A percentile compares a stretch with the other conserved stretches of the same genome.
These are phyloP conservation scores for Zaprionus tsacasi DNA, from an alignment of 1,140 invertebrate species.

Conservation along the genomic window DNA sequence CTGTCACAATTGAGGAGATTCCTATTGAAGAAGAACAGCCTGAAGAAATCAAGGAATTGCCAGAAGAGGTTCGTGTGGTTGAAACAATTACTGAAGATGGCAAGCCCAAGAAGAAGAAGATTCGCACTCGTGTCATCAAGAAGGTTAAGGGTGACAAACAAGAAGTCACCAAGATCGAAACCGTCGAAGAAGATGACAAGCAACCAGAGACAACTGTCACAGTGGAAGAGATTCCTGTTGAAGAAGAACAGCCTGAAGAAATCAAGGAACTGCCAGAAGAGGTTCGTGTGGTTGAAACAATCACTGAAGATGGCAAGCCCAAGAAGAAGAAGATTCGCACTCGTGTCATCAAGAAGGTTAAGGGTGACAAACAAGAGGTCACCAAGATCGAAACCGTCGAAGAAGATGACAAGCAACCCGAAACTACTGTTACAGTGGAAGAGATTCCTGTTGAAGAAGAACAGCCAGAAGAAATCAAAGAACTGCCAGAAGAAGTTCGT, in stretches of 20 bases:
- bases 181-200: conserved; percentile 82
- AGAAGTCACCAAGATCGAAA: conserved; percentile 79
- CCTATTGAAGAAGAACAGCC: conserved; percentile 50
- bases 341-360: conserved; percentile 69
- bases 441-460: conserved; percentile 40
- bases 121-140: conserved; percentile 65
- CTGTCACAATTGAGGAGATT: conserved; percentile 56
- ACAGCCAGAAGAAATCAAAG: conserved; percentile 30
- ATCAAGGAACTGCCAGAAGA: conserved; percentile 38
- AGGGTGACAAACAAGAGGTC: conserved; percentile 73
- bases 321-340: conserved; percentile 58
- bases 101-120: conserved; percentile 38
- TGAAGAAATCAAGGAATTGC: conserved; percentile 34
- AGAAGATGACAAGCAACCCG: conserved; percentile 79
- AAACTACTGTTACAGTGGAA: conserved; percentile 69
- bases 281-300: conserved; percentile 26
- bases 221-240: conserved; percentile 47
- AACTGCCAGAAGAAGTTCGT: conserved; percentile 39
- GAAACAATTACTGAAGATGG: conserved; percentile 23
- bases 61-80: conserved; percentile 33
- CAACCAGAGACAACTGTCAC: conserved; percentile 70
- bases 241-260: conserved; percentile 31
- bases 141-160: conserved; percentile 73
- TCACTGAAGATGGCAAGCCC: conserved; percentile 21
- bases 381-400: conserved; percentile 82